Conservation (phyloP, 1,140 invertebrate genomes). For the Metaphire vulgaris region DNA sequence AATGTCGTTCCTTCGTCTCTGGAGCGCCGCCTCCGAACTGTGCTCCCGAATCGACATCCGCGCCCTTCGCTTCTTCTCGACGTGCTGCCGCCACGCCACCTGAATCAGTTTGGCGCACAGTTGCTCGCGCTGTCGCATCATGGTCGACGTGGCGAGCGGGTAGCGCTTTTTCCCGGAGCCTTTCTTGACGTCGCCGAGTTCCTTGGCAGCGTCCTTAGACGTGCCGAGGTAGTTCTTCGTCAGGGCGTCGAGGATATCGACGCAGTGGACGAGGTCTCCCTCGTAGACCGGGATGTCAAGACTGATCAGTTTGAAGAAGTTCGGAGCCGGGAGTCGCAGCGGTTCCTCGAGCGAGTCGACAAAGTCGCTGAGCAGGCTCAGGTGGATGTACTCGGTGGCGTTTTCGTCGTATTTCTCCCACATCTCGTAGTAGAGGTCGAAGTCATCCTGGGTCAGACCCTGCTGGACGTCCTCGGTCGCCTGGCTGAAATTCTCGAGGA, state of each 20-base stretch:
- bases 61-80: constrained; percentile 4
- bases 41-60: neutral
- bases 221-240: constrained; percentile 81
- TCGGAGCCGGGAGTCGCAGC: constrained; percentile 85
- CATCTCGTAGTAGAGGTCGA: constrained; percentile 99
- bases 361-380: constrained; percentile 64
- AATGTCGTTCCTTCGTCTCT: neutral
- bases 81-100: constrained; percentile 57
- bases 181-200: constrained; percentile 21
- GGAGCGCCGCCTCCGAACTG: no score
- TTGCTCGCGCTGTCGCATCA: constrained; percentile 89
- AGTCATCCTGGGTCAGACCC: constrained; percentile 93
- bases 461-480: constrained; percentile 98
- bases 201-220: constrained; percentile 44
- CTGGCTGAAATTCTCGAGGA: constrained; percentile 95
- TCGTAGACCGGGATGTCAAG: constrained; percentile 98
- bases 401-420: constrained; percentile 98
- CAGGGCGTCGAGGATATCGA: constrained; percentile 92
- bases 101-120: constrained; percentile 92
- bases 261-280: constrained; percentile 91
- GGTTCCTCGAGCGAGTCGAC: constrained; percentile 42
- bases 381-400: constrained; percentile 90
- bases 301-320: constrained; percentile 96
- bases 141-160: constrained; percentile 84
- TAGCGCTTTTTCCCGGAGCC: constrained; percentile 54